Evolutionary conservation across 2,113 vertebrate species (phyloP).

Genomic region (Erythrolamprus reginae): DNA sequence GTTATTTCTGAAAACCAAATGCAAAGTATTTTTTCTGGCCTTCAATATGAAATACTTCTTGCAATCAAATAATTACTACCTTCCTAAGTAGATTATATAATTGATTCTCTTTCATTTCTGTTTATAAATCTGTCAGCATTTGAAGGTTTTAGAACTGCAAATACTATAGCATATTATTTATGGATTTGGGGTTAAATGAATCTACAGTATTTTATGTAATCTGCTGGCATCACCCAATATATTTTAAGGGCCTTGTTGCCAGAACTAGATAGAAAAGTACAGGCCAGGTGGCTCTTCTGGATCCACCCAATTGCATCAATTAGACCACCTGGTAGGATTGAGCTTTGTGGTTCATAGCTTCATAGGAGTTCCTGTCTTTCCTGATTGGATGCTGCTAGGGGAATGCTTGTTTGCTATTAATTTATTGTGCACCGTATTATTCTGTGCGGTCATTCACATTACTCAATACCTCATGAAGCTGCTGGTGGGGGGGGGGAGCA

Average conservation of each 20-base stretch:
- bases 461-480: background rate
- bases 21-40: background rate
- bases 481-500: background rate
- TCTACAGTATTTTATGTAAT: background rate
- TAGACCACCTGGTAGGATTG: background rate
- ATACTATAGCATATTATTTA: background rate
- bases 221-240: background rate
- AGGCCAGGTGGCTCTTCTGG: background rate
- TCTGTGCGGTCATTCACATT: background rate
- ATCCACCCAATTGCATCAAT: background rate
- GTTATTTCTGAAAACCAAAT: background rate
- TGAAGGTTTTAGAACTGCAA: background rate
- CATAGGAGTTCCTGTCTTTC: background rate
- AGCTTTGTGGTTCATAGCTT: background rate
- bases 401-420: background rate
- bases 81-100: background rate
- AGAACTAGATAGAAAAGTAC: background rate
- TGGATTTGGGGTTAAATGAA: background rate
- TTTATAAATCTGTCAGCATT: background rate
- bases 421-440: background rate
- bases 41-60: background rate
- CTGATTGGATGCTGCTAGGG: background rate
- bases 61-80: background rate
- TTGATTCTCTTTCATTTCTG: background rate
- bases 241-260: background rate